Percentiles rank a stretch among this genome's conserved stretches.
phyloP scores from a whole-genome alignment of 2,888 invertebrate genomes.

The Cosmia trapezina region DNA sequence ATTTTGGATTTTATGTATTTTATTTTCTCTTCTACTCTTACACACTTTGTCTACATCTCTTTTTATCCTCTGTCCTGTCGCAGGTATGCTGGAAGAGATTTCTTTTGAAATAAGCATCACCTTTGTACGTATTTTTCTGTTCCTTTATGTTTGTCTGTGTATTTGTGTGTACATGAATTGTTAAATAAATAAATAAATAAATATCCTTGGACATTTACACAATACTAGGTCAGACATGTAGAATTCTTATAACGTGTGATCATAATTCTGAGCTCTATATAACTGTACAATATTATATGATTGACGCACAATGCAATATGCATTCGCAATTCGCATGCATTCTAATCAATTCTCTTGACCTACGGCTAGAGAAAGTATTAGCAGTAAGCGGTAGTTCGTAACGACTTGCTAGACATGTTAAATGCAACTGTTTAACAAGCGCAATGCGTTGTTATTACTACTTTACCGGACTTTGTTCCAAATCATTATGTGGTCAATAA shows the following conservation, averaged over 20 bases:
- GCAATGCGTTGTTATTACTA: background rate
- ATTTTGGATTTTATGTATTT: no score
- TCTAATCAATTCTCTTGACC: constrained; percentile 34
- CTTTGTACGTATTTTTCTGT: no score
- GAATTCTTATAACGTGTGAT: background rate
- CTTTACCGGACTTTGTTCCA: constrained; percentile 8
- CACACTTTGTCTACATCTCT: no score
- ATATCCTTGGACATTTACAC: no score
- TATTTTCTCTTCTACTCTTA: no score
- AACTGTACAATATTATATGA: background rate
- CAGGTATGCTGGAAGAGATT: no score
- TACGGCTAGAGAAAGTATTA: constrained; percentile 26
- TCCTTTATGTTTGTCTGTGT: no score
- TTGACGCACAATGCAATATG: constrained; percentile 10
- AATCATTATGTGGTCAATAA: background rate
- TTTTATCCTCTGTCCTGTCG: no score
- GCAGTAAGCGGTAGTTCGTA: constrained; percentile 1
- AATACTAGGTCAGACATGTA: no score
- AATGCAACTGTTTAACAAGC: constrained; percentile 25
- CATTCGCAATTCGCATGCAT: constrained; percentile 10
- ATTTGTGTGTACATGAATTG: no score
- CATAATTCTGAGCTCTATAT: background rate
- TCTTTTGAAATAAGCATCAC: no score
- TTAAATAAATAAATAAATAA: no score
- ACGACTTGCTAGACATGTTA: constrained; percentile 29